phyloP scores from a whole-genome alignment of 2,113 vertebrate genomes.

The Glaucomys volans region DNA sequence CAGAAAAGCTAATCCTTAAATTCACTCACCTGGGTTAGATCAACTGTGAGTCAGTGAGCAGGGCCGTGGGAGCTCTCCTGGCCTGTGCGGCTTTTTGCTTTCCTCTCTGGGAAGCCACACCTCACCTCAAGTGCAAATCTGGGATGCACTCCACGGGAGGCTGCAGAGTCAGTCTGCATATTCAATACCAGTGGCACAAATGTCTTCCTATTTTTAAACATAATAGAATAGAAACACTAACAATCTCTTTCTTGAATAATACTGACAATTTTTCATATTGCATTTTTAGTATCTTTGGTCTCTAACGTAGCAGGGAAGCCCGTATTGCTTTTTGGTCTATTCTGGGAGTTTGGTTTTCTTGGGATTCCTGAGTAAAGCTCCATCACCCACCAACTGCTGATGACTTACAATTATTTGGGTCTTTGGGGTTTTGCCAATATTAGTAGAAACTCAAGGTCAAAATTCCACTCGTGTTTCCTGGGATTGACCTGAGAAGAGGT shows the following conservation, averaged over 20 bases:
- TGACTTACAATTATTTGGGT: background rate
- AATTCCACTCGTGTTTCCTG: no score
- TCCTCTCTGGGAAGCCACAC: background rate
- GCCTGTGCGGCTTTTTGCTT: rapidly evolving
- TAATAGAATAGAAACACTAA: background rate
- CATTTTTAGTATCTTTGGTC: background rate
- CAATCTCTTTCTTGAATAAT: background rate
- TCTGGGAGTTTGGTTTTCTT: background rate
- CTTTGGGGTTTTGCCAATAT: background rate
- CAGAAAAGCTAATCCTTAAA: background rate
- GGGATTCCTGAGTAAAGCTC: background rate
- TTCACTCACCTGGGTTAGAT: background rate
- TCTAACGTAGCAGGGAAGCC: background rate
- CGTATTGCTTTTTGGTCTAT: background rate
- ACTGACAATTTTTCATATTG: background rate
- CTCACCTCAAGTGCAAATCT: background rate
- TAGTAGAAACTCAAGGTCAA: background rate
- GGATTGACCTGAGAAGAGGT: background rate
- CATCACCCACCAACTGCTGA: no score
- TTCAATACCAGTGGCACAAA: background rate
- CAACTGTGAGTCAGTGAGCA: no score
- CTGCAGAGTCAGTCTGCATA: rapidly evolving
- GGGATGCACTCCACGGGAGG: no score
- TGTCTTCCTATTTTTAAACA: background rate
- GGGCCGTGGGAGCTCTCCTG: rapidly evolving